Percentiles rank a stretch among this genome's conserved stretches.
phyloP scores from a whole-genome alignment of 2,888 invertebrate genomes.

The Graphium colonna region DNA sequence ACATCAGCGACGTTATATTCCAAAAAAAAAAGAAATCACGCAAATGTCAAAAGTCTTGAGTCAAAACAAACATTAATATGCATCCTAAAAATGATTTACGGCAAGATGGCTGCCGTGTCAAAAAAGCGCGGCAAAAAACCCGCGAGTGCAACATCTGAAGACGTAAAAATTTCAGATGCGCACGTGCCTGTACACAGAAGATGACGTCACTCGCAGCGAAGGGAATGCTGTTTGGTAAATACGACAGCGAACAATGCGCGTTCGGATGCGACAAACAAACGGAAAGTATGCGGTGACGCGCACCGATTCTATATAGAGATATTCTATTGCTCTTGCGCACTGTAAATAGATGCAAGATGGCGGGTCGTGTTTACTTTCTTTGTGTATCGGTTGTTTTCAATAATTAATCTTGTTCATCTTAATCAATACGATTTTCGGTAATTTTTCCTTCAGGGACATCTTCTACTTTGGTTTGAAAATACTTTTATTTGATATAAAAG shows the following conservation, averaged over 20 bases:
- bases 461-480: too few species aligned
- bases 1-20: too few species aligned
- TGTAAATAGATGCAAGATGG: slow-evolving; percentile 7
- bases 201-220: slow-evolving; percentile 15
- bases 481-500: too few species aligned
- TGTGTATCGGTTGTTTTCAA: not conserved
- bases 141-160: slow-evolving; percentile 19
- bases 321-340: slow-evolving; percentile 1
- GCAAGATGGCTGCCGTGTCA: slow-evolving; percentile 8
- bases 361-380: not conserved
- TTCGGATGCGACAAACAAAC: slow-evolving; percentile 23
- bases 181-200: slow-evolving; percentile 19
- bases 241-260: slow-evolving; percentile 16
- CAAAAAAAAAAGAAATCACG: too few species aligned
- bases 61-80: slow-evolving; percentile 24
- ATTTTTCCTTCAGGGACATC: too few species aligned
- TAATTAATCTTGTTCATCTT: too few species aligned
- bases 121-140: slow-evolving; percentile 12
- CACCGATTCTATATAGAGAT: slow-evolving; percentile 3
- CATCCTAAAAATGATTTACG: slow-evolving; percentile 19
- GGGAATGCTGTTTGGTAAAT: slow-evolving; percentile 23
- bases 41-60: too few species aligned
- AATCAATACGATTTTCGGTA: too few species aligned
- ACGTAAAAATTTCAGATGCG: slow-evolving; percentile 13
- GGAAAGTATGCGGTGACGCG: slow-evolving; percentile 20